Conservation (phyloP, 1,140 invertebrate species). For the Argopecten irradians region DNA sequence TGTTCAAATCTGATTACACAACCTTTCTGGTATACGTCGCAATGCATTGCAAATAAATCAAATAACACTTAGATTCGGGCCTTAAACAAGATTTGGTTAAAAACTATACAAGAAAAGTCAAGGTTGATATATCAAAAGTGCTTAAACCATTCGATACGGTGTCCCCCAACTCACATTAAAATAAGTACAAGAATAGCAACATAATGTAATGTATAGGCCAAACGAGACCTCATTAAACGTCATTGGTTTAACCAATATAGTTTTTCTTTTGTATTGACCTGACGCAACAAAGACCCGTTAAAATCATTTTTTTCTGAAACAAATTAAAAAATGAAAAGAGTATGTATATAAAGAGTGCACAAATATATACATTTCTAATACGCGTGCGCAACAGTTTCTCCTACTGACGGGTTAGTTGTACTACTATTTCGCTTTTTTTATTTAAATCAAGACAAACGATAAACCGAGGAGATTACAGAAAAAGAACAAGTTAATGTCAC, state of each 20-base stretch:
- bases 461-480: neutral
- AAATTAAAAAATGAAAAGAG: neutral
- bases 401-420: neutral
- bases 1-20: neutral
- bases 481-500: neutral
- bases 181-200: too few species aligned
- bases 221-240: too few species aligned
- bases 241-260: too few species aligned
- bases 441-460: neutral
- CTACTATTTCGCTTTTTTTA: neutral
- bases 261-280: too few species aligned
- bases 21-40: neutral
- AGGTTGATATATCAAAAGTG: too few species aligned
- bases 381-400: neutral
- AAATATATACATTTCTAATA: neutral
- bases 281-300: too few species aligned
- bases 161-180: too few species aligned
- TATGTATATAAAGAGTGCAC: neutral
- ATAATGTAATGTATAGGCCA: too few species aligned
- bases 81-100: neutral
- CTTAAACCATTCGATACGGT: too few species aligned
- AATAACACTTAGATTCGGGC: neutral
- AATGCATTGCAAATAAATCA: neutral
- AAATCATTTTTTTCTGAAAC: too few species aligned
- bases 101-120: too few species aligned